Percentiles rank a stretch among this genome's conserved stretches.
These are phyloP conservation scores for Montipora capricornis DNA, from an alignment of 64 coral and sea anemone genomes.

Conservation along the genomic window DNA sequence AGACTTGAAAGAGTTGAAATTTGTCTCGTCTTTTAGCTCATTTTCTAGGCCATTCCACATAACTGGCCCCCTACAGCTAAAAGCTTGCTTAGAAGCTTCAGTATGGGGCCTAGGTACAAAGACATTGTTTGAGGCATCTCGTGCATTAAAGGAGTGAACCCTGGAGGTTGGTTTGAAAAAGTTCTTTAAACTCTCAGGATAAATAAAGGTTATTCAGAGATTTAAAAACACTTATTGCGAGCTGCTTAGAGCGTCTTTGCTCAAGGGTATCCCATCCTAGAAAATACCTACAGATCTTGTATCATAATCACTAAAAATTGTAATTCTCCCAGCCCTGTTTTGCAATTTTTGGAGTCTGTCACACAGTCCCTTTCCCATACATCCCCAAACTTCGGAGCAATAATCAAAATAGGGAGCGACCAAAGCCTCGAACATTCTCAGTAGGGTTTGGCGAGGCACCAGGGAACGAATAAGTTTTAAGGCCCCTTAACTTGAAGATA, in stretches of 20 bases:
- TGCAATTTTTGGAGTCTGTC: constrained; percentile 52
- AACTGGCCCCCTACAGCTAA: neutral
- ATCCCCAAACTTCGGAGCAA: constrained; percentile 35
- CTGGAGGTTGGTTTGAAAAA: neutral
- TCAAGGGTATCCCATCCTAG: constrained; percentile 28
- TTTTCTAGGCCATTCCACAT: neutral
- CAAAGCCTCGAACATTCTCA: constrained; percentile 14
- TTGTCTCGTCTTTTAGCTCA: neutral
- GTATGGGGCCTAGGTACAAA: constrained; percentile 5
- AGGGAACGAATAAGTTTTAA: constrained; percentile 20
- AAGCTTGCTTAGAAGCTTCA: neutral
- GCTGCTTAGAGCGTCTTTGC: constrained; percentile 26
- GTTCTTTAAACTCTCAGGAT: constrained; percentile 10
- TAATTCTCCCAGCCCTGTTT: constrained; percentile 45
- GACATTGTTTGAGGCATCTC: constrained; percentile 5
- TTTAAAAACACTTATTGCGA: constrained; percentile 40
- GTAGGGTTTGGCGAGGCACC: neutral
- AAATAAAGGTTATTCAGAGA: constrained; percentile 9
- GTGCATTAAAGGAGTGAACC: neutral
- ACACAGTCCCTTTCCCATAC: neutral
- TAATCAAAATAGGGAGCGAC: constrained; percentile 30
- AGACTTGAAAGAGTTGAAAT: neutral
- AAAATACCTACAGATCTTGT: constrained; percentile 38
- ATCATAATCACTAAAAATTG: constrained; percentile 23
- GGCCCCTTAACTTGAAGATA: constrained; percentile 16